These are phyloP conservation scores for Campylorhamphus procurvoides DNA, from an alignment of 2,113 vertebrate genomes.

Conservation along the genomic window DNA sequence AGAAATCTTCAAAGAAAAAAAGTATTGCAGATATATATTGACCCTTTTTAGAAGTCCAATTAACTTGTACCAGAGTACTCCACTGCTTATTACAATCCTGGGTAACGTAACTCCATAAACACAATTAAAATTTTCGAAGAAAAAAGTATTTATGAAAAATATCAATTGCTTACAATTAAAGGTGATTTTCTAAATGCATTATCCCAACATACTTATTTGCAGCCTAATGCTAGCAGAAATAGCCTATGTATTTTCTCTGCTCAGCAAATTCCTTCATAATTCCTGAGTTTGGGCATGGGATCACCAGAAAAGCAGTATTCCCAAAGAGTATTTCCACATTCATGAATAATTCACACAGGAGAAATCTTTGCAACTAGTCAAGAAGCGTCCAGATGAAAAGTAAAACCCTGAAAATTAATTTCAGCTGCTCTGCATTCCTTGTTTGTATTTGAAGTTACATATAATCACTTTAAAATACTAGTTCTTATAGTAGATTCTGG, in stretches of 20 bases:
- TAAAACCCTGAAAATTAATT: neutral
- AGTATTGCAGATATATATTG: neutral
- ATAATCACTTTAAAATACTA: neutral
- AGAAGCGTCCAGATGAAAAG: neutral
- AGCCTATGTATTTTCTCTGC: neutral
- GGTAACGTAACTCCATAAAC: neutral
- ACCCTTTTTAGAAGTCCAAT: neutral
- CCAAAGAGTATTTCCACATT: neutral
- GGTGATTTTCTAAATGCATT: neutral
- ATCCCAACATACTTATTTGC: neutral
- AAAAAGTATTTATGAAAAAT: neutral
- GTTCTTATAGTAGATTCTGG: neutral
- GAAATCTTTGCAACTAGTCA: neutral
- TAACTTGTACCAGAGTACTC: neutral
- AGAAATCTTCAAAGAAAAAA: neutral
- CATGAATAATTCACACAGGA: neutral
- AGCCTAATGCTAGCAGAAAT: neutral
- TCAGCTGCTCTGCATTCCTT: neutral
- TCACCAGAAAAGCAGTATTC: neutral
- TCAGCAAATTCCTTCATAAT: neutral
- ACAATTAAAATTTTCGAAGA: neutral
- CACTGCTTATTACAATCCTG: neutral
- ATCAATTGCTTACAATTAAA: neutral
- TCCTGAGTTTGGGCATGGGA: neutral
- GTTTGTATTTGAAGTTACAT: neutral